Conservation (phyloP, 2,888 invertebrate genomes). For the Sarcophaga variegata region DNA sequence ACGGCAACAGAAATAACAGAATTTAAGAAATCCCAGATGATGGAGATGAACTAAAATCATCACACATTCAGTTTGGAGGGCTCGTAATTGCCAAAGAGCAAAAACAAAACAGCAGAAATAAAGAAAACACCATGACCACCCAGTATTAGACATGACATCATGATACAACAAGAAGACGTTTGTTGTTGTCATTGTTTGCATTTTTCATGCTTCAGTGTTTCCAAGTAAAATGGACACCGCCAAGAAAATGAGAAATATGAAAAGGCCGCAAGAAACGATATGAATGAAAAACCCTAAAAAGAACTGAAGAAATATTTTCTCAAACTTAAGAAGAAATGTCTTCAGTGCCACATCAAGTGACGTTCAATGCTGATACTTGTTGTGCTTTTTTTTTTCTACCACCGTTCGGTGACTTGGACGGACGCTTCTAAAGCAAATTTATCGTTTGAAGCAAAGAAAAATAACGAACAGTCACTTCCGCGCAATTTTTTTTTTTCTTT, state of each 20-base stretch:
- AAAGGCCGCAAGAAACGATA: slow-evolving; percentile 24
- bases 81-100: slow-evolving; percentile 22
- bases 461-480: slow-evolving; percentile 80
- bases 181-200: slow-evolving; percentile 44
- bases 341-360: slow-evolving; percentile 16
- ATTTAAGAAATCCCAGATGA: slow-evolving; percentile 10
- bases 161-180: slow-evolving; percentile 53
- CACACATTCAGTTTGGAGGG: slow-evolving; percentile 35
- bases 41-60: neutral
- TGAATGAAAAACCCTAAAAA: neutral
- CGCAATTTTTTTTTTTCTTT: slow-evolving; percentile 69
- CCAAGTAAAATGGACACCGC: slow-evolving; percentile 29
- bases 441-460: slow-evolving; percentile 70
- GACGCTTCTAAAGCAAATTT: slow-evolving; percentile 72
- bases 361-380: slow-evolving; percentile 2
- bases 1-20: too few relatives aligned
- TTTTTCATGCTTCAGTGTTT: slow-evolving; percentile 36
- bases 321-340: slow-evolving; percentile 13
- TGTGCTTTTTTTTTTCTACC: slow-evolving; percentile 29
- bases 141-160: slow-evolving; percentile 67
- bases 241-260: slow-evolving; percentile 42
- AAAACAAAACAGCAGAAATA: slow-evolving; percentile 9
- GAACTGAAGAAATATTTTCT: neutral
- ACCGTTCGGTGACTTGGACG: slow-evolving; percentile 57
- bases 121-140: slow-evolving; percentile 53